Evolutionary conservation across 2,113 vertebrate genomes (phyloP), one percentile per base, ranked within the genome.

Genomic region (Eupsittula cactorum): DNA sequence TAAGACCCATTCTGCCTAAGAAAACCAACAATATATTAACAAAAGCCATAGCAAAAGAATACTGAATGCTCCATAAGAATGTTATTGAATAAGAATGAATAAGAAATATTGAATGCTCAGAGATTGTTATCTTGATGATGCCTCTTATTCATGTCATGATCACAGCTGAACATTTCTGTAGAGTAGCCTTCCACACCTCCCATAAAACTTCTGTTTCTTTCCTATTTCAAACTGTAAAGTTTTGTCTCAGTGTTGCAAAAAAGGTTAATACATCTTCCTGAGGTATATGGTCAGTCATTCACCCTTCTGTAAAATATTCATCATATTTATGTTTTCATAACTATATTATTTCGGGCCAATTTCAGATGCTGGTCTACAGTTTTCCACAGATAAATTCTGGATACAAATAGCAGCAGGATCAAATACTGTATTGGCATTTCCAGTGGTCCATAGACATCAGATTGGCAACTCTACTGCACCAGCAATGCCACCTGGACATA

Each of bases 71-170:
- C 76, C 64, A 31, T 67, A 90, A 37, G 60, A 90, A 90, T 67
- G 50, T 88, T 91, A 88, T 71, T 97, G 82, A 88, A 67, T 74
- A 77, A 90, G 82, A 94, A 92, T 88, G 86, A 92, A 86, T 95
- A 92, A 81, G 76, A 92, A 95, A 89, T 89, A 93, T 7, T 93
- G 65, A 95, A 92, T 82, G 52, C 57, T 60, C 83, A 86, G 64
- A 95, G 64, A 87, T 91, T 75, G 86, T 89, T 87, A 82, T 95
- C 89, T 82, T 82, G 67, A 41, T 82, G 81, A 84, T 85, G 91
- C 50, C 63, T 86, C 68, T 90, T 88, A 88, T 74, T 82, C 71
- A 70, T 80, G 82, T 28, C 75, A 78, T 73, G 42, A 74, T 46
- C 68, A 77, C 17, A 90, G 57, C 74, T 89, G 69, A 91, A 47